These are phyloP conservation scores for Acanthoscelides obtectus DNA, from an alignment of 2,888 invertebrate genomes.

Conservation along the genomic window DNA sequence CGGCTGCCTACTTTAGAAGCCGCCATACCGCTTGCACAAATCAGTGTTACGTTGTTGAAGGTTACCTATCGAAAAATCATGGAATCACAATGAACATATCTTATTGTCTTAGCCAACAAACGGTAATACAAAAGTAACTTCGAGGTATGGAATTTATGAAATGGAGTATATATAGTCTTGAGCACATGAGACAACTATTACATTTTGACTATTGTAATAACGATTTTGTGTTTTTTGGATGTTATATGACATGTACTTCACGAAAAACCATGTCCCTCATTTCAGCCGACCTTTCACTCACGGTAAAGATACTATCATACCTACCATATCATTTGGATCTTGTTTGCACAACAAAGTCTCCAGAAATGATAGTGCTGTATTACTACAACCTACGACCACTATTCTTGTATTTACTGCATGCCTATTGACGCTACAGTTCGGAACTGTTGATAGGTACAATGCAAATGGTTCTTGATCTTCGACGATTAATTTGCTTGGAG, in stretches of 20 bases:
- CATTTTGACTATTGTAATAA: too few species aligned
- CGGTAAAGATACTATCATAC: slow-evolving; percentile 3
- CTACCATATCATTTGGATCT: slow-evolving; percentile 27
- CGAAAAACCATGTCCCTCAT: too few species aligned
- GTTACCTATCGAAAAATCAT: slow-evolving; percentile 50
- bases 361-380: slow-evolving; percentile 59
- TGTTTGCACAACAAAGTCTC: slow-evolving; percentile 56
- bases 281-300: too few species aligned
- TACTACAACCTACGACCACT: slow-evolving; percentile 64
- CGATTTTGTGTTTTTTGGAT: too few species aligned
- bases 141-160: too few species aligned
- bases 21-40: slow-evolving; percentile 60
- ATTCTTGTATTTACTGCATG: slow-evolving; percentile 55
- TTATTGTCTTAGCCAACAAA: too few species aligned
- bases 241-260: too few species aligned
- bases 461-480: slow-evolving; percentile 42
- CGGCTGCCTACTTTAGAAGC: slow-evolving; percentile 41
- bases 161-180: too few species aligned
- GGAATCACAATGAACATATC: too few species aligned
- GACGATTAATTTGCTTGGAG: slow-evolving; percentile 16
- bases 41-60: slow-evolving; percentile 66
- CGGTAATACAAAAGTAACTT: too few species aligned
- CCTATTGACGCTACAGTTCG: slow-evolving; percentile 50
- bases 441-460: slow-evolving; percentile 54
- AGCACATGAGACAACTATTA: too few species aligned